A percentile compares a stretch with the other conserved stretches of the same genome.
Evolutionary conservation across 2,888 invertebrate genomes (phyloP).

Genomic region (Aplocera efformata): DNA sequence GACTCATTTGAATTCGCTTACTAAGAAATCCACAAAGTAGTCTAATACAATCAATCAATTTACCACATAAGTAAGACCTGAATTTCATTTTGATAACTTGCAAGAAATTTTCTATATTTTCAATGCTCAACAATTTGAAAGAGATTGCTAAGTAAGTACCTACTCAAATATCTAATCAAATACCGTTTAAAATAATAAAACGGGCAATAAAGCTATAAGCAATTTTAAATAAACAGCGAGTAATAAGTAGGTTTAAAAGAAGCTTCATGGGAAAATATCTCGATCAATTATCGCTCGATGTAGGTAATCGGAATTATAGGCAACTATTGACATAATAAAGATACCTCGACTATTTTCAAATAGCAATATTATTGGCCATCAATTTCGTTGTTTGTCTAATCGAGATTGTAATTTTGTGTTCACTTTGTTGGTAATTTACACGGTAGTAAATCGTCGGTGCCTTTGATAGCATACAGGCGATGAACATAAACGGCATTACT

Average conservation of each 20-base stretch:
- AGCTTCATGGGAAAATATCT: slow-evolving; percentile 57
- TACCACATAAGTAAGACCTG: no score
- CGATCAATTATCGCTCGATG: slow-evolving; percentile 50
- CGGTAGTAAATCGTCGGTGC: slow-evolving; percentile 19
- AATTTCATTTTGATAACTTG: no score
- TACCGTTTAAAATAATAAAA: slow-evolving; percentile 32
- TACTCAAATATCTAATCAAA: slow-evolving; percentile 23
- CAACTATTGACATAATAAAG: slow-evolving; percentile 65
- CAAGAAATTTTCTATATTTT: background rate
- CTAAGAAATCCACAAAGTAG: slow-evolving; percentile 21
- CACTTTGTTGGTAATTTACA: slow-evolving; percentile 33
- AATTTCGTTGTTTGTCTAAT: slow-evolving; percentile 40
- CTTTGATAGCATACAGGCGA: slow-evolving; percentile 14
- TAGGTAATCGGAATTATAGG: slow-evolving; percentile 50
- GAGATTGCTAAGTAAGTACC: slow-evolving; percentile 6
- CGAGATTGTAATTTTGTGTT: slow-evolving; percentile 38
- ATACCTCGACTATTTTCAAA: slow-evolving; percentile 33
- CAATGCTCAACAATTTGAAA: slow-evolving; percentile 2
- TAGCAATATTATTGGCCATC: slow-evolving; percentile 37
- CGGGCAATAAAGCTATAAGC: slow-evolving; percentile 36
- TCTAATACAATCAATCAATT: no score
- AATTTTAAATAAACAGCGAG: slow-evolving; percentile 44
- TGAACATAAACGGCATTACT: slow-evolving; percentile 7
- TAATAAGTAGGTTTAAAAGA: slow-evolving; percentile 36
- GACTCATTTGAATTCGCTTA: slow-evolving; percentile 53